phyloP scores from a whole-genome alignment of 2,888 invertebrate species.

The Trissolcus japonicus region DNA sequence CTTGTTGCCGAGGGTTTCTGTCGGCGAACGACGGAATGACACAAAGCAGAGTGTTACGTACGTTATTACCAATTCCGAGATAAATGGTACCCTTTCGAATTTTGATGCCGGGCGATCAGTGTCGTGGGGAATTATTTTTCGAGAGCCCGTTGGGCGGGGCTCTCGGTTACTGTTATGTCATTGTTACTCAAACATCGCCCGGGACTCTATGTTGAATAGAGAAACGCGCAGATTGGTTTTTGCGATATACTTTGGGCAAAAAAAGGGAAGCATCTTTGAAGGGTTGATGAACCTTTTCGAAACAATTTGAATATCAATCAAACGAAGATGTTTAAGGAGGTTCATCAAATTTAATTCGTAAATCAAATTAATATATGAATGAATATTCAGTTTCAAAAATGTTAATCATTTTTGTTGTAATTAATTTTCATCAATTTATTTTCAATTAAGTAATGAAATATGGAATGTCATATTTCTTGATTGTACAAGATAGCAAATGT shows the following conservation, averaged over 20 bases:
- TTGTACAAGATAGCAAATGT: too few relatives aligned
- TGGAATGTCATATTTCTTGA: too few relatives aligned
- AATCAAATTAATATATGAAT: too few relatives aligned
- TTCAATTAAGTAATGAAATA: too few relatives aligned
- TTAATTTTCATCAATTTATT: too few relatives aligned
- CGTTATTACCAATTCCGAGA: conserved; percentile 45
- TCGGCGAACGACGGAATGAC: conserved; percentile 40
- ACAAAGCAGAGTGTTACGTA: conserved; percentile 36
- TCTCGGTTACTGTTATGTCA: conserved; percentile 17
- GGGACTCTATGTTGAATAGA: not conserved
- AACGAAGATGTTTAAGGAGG: not conserved
- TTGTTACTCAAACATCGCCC: conserved; percentile 9
- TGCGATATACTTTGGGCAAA: not conserved
- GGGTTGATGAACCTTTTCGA: not conserved
- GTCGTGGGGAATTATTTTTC: conserved; percentile 25
- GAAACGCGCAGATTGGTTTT: conserved; percentile 7
- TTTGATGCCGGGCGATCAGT: conserved; percentile 29
- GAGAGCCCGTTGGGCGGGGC: conserved; percentile 4
- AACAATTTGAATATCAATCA: not conserved
- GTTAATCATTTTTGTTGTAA: too few relatives aligned
- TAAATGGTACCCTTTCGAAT: conserved; percentile 45
- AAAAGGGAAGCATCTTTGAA: not conserved
- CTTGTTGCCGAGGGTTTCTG: conserved; percentile 7
- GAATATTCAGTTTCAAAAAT: too few relatives aligned
- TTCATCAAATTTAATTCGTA: too few relatives aligned